Evolutionary conservation across 2,888 invertebrate genomes (phyloP).

Genomic region (Rhamnusium bicolor): DNA sequence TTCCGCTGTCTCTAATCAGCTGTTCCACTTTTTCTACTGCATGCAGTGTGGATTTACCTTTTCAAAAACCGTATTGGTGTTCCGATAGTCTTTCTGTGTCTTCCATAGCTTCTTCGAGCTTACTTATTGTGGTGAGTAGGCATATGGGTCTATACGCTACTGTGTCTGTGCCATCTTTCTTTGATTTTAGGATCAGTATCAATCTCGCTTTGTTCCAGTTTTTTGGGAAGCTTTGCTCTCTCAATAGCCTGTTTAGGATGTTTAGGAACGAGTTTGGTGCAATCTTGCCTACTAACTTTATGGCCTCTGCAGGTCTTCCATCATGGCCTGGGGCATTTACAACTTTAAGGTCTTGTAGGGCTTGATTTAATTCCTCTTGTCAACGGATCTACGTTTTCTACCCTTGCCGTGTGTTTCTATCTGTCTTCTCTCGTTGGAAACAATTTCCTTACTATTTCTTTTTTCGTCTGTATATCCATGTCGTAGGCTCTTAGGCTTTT

Average conservation of each 20-base stretch:
- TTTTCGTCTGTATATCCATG: not conserved
- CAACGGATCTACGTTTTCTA: not conserved
- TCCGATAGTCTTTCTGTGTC: not conserved
- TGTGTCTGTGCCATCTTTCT: not conserved
- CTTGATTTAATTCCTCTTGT: not conserved
- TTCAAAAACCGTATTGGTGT: not conserved
- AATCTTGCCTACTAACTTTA: not conserved
- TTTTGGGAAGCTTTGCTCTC: not conserved
- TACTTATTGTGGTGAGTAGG: not conserved
- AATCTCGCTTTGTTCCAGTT: not conserved
- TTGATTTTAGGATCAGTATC: not conserved
- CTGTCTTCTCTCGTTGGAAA: not conserved
- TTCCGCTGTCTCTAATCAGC: not conserved
- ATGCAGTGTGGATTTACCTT: not conserved
- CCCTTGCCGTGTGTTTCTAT: not conserved
- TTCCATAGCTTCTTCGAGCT: not conserved
- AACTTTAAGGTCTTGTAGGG: not conserved
- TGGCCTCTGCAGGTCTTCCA: conserved; percentile 12
- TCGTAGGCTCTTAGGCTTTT: not conserved
- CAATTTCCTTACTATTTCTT: not conserved
- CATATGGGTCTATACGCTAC: not conserved
- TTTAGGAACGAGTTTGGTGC: conserved; percentile 9
- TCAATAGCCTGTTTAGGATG: not conserved
- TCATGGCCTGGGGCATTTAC: conserved; percentile 8
- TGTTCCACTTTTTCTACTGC: not conserved